Conservation (phyloP, 2,888 invertebrate species). For the Shargacucullia verbasci region DNA sequence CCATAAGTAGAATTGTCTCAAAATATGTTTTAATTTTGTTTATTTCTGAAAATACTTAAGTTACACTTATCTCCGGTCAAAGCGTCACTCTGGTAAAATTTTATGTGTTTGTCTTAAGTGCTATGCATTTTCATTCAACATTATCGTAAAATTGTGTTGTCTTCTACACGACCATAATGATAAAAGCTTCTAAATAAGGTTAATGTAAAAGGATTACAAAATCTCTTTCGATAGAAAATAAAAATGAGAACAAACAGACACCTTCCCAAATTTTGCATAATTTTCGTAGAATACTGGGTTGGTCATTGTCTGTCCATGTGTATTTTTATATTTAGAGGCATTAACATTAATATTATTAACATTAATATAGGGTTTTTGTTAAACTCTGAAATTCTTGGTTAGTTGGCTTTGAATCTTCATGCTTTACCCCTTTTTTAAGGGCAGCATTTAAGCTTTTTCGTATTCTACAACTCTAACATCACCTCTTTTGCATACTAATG, state of each 20-base stretch:
- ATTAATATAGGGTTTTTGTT: neutral
- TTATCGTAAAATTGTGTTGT: conserved; percentile 47
- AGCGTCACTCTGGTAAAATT: conserved; percentile 29
- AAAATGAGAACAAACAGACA: conserved; percentile 16
- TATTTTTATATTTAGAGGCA: no score
- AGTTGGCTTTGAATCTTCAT: conserved; percentile 1
- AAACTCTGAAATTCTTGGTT: conserved; percentile 9
- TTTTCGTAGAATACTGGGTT: no score
- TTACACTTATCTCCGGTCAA: conserved; percentile 17
- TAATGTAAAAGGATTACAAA: conserved; percentile 49
- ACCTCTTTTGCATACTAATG: conserved; percentile 8
- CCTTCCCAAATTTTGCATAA: neutral
- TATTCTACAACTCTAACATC: conserved; percentile 6
- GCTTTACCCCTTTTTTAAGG: conserved; percentile 6
- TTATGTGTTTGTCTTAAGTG: conserved; percentile 39
- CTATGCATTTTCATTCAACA: conserved; percentile 38
- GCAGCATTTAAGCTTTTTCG: conserved; percentile 15
- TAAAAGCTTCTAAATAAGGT: conserved; percentile 54
- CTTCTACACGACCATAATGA: conserved; percentile 37
- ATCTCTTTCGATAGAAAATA: conserved; percentile 22
- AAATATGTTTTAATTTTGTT: neutral
- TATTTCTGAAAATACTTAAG: conserved; percentile 5
- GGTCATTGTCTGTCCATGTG: no score
- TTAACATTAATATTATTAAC: neutral
- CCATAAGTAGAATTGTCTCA: no score